A percentile compares a stretch with the other conserved stretches of the same genome.
Conservation (phyloP, 2,113 vertebrate species). For the Myrmecophaga tridactyla region DNA sequence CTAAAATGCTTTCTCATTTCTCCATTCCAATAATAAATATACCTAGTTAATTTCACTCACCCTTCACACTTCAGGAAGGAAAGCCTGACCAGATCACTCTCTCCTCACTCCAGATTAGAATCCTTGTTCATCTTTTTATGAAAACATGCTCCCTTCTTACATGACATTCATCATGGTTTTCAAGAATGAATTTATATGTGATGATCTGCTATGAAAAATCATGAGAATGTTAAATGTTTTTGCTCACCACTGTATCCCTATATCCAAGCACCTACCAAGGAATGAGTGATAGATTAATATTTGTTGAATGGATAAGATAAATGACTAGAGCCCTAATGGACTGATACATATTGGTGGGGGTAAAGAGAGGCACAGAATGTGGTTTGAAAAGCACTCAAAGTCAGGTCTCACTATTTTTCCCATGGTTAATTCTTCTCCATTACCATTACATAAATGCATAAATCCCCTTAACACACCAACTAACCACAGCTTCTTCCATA, state of each 20-base stretch:
- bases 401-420: not conserved
- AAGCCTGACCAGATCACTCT: not conserved
- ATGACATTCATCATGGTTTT: not conserved
- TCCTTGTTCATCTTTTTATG: not conserved
- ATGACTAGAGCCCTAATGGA: not conserved
- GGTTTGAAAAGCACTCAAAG: not conserved
- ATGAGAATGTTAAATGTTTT: not conserved
- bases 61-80: not conserved
- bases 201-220: not conserved
- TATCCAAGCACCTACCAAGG: not conserved
- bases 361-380: not conserved
- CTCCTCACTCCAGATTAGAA: not conserved
- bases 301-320: slow-evolving; percentile 2
- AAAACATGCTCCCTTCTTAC: not conserved
- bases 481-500: not conserved
- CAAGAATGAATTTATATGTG: not conserved
- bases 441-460: not conserved
- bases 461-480: not conserved
- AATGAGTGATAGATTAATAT: not conserved
- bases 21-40: not conserved
- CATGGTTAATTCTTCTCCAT: not conserved
- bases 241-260: not conserved
- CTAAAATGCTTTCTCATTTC: not conserved
- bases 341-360: not conserved
- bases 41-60: not conserved